Percentiles rank a stretch among this genome's conserved stretches.
Evolutionary conservation across 2,888 invertebrate genomes (phyloP).

Genomic region (Lepidochrysops patricia): DNA sequence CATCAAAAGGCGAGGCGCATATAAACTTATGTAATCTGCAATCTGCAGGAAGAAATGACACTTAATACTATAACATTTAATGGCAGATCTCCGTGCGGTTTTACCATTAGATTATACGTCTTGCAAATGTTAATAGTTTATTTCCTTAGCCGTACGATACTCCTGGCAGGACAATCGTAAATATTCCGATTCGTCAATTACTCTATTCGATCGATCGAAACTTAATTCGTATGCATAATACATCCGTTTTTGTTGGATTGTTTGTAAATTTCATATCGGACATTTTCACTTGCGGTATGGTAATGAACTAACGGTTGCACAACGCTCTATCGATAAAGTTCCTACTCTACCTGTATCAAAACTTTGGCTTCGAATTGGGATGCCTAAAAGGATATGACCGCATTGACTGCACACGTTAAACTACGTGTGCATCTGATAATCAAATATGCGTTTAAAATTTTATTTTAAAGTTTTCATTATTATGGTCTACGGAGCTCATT

Average conservation of each 20-base stretch:
- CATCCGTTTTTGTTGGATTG: slow-evolving; percentile 1
- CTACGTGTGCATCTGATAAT: too few species aligned
- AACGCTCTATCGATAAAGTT: too few species aligned
- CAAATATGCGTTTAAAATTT: too few species aligned
- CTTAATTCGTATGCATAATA: slow-evolving; percentile 12
- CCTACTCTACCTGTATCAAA: too few species aligned
- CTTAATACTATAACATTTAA: neutral
- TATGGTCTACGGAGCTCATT: too few species aligned
- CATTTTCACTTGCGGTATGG: slow-evolving; percentile 1
- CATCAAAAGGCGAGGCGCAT: neutral
- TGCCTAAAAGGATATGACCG: too few species aligned
- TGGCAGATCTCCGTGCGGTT: neutral
- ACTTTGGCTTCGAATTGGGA: too few species aligned
- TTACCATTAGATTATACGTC: neutral
- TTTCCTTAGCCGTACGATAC: slow-evolving; percentile 42
- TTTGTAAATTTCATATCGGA: slow-evolving; percentile 1
- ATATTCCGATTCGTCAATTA: slow-evolving; percentile 47
- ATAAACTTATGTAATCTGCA: neutral
- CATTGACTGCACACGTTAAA: too few species aligned
- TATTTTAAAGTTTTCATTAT: too few species aligned
- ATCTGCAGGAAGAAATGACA: neutral
- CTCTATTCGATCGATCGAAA: slow-evolving; percentile 21
- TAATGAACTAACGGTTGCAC: neutral
- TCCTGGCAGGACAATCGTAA: slow-evolving; percentile 45
- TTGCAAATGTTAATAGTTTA: slow-evolving; percentile 59